Evolutionary conservation across 2,113 vertebrate species (phyloP), one percentile per base, ranked within the genome.

Genomic region (Brachyhypopomus occidentalis): DNA sequence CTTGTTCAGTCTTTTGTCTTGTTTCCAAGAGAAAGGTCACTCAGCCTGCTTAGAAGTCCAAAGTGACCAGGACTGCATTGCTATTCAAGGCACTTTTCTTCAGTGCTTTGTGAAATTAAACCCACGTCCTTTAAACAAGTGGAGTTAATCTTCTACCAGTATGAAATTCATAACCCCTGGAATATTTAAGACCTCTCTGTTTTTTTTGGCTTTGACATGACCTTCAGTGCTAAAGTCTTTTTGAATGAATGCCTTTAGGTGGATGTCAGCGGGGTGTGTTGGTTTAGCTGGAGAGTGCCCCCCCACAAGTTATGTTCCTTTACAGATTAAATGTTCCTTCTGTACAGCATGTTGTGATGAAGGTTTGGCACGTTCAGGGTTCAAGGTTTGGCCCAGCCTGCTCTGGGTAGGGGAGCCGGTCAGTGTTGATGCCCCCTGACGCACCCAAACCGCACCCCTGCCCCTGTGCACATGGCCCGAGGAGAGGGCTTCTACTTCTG

Each of bases 381-480:
- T n/a, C n/a, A n/a, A n/a, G n/a, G n/a, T n/a, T n/a, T n/a, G n/a
- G n/a, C n/a, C n/a, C n/a, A n/a, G n/a, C n/a, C n/a, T 62, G n/a
- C 48, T 69, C 63, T 41, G 27, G 83, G 83, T 76, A 82, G 9
- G 74, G 84, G 87, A 3, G 3, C 30, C 30, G 30, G 30, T 30
- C 30, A 30, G 30, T 30, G 30, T 30, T 88, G 72, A 80, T 83
- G 87, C 87, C 86, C 86, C 82, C 86, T 36, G 34, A 55, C 67
- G 70, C 67, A 2, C 30, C 64, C 79, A 66, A 88, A 79, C 85
- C 81, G 79, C 81, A 78, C 85, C 60, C 81, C 82, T 70, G 12
- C 48, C 36, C 67, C 38, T 36, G 88, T 92, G 90, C 91, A 92
- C 92, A 89, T 93, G 91, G 85, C 85, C 34, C 45, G 4, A 30